Conservation (phyloP, 2,888 invertebrate genomes). For the Phania funesta region DNA sequence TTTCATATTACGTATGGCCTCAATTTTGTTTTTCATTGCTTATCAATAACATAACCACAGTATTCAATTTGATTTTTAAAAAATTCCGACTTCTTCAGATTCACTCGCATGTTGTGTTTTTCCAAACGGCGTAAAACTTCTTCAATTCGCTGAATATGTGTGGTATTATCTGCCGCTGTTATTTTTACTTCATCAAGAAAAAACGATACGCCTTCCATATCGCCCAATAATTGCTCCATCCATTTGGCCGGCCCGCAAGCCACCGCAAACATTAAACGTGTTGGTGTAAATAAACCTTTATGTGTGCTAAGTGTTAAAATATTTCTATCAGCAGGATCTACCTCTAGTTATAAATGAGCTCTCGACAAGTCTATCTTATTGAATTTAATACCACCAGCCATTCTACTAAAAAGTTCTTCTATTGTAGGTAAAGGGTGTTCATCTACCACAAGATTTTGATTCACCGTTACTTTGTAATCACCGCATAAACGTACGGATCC, state of each 20-base stretch:
- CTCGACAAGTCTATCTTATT: slow-evolving; percentile 71
- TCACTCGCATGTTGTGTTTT: slow-evolving; percentile 6
- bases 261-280: no score
- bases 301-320: no score
- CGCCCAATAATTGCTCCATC: slow-evolving; percentile 69
- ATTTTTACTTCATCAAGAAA: neutral
- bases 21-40: slow-evolving; percentile 71
- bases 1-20: slow-evolving; percentile 71
- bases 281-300: no score
- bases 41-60: slow-evolving; percentile 72
- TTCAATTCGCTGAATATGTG: slow-evolving; percentile 69
- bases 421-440: slow-evolving; percentile 54
- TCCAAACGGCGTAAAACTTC: slow-evolving; percentile 63
- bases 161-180: neutral
- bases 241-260: slow-evolving; percentile 68
- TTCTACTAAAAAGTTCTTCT: neutral
- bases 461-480: slow-evolving; percentile 63
- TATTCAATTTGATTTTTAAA: slow-evolving; percentile 70
- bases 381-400: slow-evolving; percentile 66
- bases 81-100: slow-evolving; percentile 68
- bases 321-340: no score
- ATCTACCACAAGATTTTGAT: neutral
- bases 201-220: neutral
- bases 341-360: slow-evolving; percentile 62
- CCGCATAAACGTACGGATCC: slow-evolving; percentile 68